Evolutionary conservation across 2,113 vertebrate genomes (phyloP), one percentile per base, ranked within the genome.

Genomic region (Mustelus asterias): DNA sequence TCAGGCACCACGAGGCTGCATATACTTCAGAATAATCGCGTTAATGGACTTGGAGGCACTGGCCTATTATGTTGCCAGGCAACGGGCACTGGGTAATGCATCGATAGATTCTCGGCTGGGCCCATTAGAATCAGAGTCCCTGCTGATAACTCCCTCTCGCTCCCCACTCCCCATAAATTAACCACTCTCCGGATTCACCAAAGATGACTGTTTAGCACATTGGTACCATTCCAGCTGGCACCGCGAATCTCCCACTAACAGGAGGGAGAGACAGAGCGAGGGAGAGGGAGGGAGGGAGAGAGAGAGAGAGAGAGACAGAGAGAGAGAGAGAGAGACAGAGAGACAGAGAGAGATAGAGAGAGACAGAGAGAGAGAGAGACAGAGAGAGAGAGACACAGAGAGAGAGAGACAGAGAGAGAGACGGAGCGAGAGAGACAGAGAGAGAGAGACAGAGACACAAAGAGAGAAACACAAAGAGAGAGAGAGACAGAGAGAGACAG

Each of bases 331-430:
- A 69, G 63, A n/a, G n/a, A n/a, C n/a, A 41, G 80, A 92, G 96
- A 54, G 63, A 65, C 37, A 13, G 92, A 37, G 72, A 18, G 29
- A 37, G 33, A n/a, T 33, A 96, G 41, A 3, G 20, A 96, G 96
- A 67, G 58, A 96, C 95, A n/a, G 70, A 96, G 58, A 72, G 95
- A 96, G 96, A 63, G 58, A 95, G 96, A 96, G 96, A n/a, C n/a
- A n/a, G n/a, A n/a, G n/a, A n/a, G n/a, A n/a, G n/a, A n/a, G n/a
- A n/a, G n/a, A n/a, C n/a, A n/a, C n/a, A n/a, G n/a, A n/a, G n/a
- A n/a, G n/a, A n/a, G n/a, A n/a, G n/a, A n/a, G n/a, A n/a, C n/a
- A n/a, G n/a, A n/a, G n/a, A n/a, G n/a, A n/a, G n/a, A n/a, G n/a
- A n/a, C n/a, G n/a, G n/a, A n/a, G n/a, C n/a, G n/a, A n/a, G n/a